phyloP scores from a whole-genome alignment of 2,113 vertebrate genomes.

The Chloebia gouldiae region DNA sequence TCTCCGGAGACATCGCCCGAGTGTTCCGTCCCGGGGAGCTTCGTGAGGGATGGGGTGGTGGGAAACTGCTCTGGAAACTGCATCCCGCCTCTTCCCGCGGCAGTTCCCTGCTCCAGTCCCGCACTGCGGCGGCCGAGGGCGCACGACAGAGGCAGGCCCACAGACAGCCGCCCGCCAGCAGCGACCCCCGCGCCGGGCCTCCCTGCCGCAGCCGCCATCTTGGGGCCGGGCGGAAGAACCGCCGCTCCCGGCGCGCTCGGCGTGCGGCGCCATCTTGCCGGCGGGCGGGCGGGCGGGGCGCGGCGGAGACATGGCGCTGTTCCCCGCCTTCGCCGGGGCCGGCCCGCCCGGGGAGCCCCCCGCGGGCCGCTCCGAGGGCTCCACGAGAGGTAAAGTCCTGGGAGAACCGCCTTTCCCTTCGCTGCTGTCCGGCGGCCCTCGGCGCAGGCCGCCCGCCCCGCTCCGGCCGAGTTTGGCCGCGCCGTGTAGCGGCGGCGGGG shows the following conservation, averaged over 20 bases:
- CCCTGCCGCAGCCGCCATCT: accelerated
- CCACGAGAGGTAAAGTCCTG: slow-evolving; percentile 40
- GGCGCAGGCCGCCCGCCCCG: background rate
- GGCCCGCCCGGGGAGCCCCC: background rate
- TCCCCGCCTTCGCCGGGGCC: slow-evolving; percentile 64
- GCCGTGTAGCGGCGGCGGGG: background rate
- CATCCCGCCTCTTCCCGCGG: background rate
- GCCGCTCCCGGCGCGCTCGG: slow-evolving; percentile 15
- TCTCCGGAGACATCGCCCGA: accelerated
- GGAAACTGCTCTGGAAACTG: background rate
- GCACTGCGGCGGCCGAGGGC: too few relatives aligned
- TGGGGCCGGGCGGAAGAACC: background rate
- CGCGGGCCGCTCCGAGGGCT: background rate
- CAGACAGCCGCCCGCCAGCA: accelerated
- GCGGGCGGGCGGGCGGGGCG: background rate
- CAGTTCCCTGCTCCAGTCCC: background rate
- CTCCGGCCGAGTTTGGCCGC: background rate
- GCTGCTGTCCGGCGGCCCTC: background rate
- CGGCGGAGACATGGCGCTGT: slow-evolving; percentile 46
- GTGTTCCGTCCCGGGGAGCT: accelerated
- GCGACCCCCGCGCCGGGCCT: accelerated
- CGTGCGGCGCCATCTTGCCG: slow-evolving; percentile 4
- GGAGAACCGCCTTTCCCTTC: background rate
- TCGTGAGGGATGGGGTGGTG: accelerated
- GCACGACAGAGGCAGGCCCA: accelerated